A percentile compares a stretch with the other conserved stretches of the same genome.
These are phyloP conservation scores for Alcis repandata DNA, from an alignment of 2,888 invertebrate genomes.

Conservation along the genomic window DNA sequence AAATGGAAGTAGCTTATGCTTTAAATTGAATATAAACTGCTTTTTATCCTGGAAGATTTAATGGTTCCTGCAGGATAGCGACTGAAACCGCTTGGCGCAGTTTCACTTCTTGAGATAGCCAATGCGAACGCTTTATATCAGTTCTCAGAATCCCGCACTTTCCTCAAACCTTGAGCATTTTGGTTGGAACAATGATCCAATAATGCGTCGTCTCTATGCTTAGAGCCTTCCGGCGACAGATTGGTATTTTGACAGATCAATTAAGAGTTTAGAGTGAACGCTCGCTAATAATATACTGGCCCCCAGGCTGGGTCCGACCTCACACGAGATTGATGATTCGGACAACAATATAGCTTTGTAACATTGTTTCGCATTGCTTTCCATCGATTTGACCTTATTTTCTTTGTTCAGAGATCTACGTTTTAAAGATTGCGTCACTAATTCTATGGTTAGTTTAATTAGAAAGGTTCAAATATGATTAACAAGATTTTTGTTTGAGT, in stretches of 20 bases:
- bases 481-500: too few species aligned
- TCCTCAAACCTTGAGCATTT: too few species aligned
- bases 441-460: constrained; percentile 21
- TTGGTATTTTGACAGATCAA: constrained; percentile 74
- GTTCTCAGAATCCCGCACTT: too few species aligned
- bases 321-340: constrained; percentile 44
- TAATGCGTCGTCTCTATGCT: too few species aligned
- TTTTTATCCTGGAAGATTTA: too few species aligned
- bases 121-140: too few species aligned
- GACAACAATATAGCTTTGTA: constrained; percentile 36
- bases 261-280: constrained; percentile 58
- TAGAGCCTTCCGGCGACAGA: constrained; percentile 51
- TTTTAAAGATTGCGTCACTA: constrained; percentile 24
- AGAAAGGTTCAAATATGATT: neutral
- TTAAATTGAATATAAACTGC: too few species aligned
- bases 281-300: constrained; percentile 52
- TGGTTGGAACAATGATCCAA: too few species aligned
- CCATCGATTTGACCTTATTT: constrained; percentile 27
- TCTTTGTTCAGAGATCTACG: constrained; percentile 30
- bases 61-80: too few species aligned
- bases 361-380: constrained; percentile 23
- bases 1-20: too few species aligned
- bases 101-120: too few species aligned
- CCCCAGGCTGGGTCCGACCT: constrained; percentile 44
- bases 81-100: too few species aligned